Percentiles rank a stretch among this genome's conserved stretches.
Conservation (phyloP, 2,888 invertebrate species). For the Volucella bombylans region DNA sequence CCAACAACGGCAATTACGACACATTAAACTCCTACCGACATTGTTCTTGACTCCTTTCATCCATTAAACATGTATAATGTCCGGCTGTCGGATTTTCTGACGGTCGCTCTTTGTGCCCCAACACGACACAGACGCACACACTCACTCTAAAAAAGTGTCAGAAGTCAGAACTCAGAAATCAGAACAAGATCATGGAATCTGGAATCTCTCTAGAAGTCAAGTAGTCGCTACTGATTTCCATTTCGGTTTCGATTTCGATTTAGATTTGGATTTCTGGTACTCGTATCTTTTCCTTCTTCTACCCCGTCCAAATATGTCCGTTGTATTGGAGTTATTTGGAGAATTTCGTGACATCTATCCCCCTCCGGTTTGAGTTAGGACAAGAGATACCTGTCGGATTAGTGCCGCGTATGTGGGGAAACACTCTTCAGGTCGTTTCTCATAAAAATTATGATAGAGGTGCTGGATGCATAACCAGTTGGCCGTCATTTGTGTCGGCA, state of each 20-base stretch:
- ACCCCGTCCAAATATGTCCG: background rate
- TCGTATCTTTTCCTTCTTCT: too few species aligned
- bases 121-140: conserved; percentile 15
- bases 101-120: conserved; percentile 25
- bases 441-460: conserved; percentile 52
- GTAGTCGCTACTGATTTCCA: conserved; percentile 62
- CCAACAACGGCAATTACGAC: conserved; percentile 63
- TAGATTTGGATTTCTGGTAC: too few species aligned
- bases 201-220: conserved; percentile 12
- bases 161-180: conserved; percentile 56
- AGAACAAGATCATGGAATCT: conserved; percentile 51
- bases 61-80: conserved; percentile 69
- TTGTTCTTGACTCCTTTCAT: conserved; percentile 72
- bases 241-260: conserved; percentile 11
- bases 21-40: conserved; percentile 68
- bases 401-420: conserved; percentile 19
- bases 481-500: conserved; percentile 53
- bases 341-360: conserved; percentile 54
- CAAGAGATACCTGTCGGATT: conserved; percentile 71
- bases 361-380: background rate
- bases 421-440: conserved; percentile 56
- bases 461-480: conserved; percentile 69
- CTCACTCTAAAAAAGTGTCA: conserved; percentile 37
- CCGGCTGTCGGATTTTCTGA: conserved; percentile 67
- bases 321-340: conserved; percentile 20